phyloP scores from a whole-genome alignment of 2,113 vertebrate species.

The Clarias batrachus region DNA sequence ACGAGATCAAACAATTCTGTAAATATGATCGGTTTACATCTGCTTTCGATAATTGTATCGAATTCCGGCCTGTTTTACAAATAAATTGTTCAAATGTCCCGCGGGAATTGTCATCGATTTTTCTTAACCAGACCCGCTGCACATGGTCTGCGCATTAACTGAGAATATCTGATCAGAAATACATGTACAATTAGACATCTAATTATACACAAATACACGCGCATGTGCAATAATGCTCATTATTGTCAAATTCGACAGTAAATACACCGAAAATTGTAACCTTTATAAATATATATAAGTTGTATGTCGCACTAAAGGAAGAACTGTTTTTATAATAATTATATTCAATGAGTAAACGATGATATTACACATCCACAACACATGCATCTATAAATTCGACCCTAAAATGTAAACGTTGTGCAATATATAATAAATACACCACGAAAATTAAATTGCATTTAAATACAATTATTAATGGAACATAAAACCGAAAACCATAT shows the following conservation, averaged over 20 bases:
- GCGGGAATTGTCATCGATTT: slow-evolving; percentile 19
- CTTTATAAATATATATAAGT: too few species aligned
- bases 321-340: background rate
- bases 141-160: background rate
- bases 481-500: background rate
- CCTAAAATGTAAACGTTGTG: background rate
- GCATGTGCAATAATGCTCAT: background rate
- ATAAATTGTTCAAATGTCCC: slow-evolving; percentile 30
- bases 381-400: too few species aligned
- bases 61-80: slow-evolving; percentile 25
- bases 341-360: background rate
- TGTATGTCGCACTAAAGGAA: background rate
- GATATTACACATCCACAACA: background rate
- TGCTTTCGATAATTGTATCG: background rate
- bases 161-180: background rate
- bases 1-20: background rate
- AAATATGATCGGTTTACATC: background rate
- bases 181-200: too few species aligned
- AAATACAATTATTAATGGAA: background rate
- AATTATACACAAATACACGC: background rate
- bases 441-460: background rate
- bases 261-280: background rate
- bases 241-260: background rate
- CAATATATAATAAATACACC: background rate
- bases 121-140: background rate